Percentiles rank a stretch among this genome's conserved stretches.
Conservation (phyloP, 2,113 vertebrate species). For the Peucedramus taeniatus region DNA sequence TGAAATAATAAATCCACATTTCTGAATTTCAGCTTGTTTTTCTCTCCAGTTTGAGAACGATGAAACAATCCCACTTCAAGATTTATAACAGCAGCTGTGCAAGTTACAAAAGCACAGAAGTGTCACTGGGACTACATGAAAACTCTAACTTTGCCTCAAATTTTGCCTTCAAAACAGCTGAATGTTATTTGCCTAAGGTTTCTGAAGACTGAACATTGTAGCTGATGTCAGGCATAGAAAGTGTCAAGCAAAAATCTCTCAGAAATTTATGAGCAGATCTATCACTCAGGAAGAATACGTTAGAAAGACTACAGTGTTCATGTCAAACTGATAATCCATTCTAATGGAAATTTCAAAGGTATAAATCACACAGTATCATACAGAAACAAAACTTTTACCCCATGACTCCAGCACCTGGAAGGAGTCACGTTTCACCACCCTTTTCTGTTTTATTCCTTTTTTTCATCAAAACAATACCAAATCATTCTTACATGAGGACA, state of each 20-base stretch:
- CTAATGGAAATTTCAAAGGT: neutral
- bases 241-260: neutral
- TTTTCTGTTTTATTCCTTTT: neutral
- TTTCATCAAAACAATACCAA: neutral
- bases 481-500: neutral
- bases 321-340: neutral
- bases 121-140: neutral
- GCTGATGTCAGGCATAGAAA: neutral
- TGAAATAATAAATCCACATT: neutral
- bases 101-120: neutral
- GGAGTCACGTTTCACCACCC: neutral
- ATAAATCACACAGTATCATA: neutral
- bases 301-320: neutral
- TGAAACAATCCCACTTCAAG: neutral
- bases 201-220: neutral
- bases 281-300: neutral
- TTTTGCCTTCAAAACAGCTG: neutral
- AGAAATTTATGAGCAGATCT: neutral
- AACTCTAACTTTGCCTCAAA: neutral
- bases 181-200: neutral
- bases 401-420: neutral
- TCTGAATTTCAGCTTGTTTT: slow-evolving; percentile 20
- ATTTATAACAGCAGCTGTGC: slow-evolving; percentile 3
- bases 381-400: neutral
- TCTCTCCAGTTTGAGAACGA: neutral